Base-by-base conservation (phyloP, 2,888 invertebrate species). In the Pseudeuparius sepicola region DNA sequence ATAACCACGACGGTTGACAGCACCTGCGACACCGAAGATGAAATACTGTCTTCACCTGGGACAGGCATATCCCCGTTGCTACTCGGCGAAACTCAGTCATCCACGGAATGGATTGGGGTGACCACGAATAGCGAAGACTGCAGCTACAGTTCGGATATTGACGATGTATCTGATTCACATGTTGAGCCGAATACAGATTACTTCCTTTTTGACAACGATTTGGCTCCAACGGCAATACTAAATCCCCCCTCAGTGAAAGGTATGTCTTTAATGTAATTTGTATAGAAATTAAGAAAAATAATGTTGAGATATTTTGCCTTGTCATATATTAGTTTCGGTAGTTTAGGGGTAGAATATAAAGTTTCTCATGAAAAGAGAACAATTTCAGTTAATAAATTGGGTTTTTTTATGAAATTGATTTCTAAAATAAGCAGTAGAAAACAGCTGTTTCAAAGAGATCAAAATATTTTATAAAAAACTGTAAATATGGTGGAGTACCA, bases 111-210 rank as follows among this genome's bases (percentile, higher is more conserved):
- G 63, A 88, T 87, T 84, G 88, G 86, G 39, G 78, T 87, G 42
- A 88, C 88, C 26, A 86, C 88, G 50, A 89, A 89, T 61, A 87
- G 87, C 52, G 60, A 85, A 53, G 84, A 83, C 50, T 83, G 83
- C 58, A 85, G 85, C 56, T 86, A 85, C 53, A 82, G 80, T 48
- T 85, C 86, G 1, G 86, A 83, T 33, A 36, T 50, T 14, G 54
- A 55, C 36, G 55, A 57, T 31, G 64, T 67, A 34, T 61, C 66
- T 5, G 67, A 69, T 45, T 50, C 56, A 27, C 55, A 61, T 23
- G 59, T 57, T 32, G 65, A 65, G 32, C 45, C 39, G n/a, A 41
- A 48, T 65, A 78, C 43, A 24, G 49, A 51, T 25, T 45, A 33
- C 37, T 39, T 42, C 23, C 39, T 40, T 13, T 73, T 70, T 65